Percentiles rank a stretch among this genome's conserved stretches.
These are phyloP conservation scores for Melanotaenia maccullochi DNA, from an alignment of 2,797 vertebrate species.

Conservation along the genomic window DNA sequence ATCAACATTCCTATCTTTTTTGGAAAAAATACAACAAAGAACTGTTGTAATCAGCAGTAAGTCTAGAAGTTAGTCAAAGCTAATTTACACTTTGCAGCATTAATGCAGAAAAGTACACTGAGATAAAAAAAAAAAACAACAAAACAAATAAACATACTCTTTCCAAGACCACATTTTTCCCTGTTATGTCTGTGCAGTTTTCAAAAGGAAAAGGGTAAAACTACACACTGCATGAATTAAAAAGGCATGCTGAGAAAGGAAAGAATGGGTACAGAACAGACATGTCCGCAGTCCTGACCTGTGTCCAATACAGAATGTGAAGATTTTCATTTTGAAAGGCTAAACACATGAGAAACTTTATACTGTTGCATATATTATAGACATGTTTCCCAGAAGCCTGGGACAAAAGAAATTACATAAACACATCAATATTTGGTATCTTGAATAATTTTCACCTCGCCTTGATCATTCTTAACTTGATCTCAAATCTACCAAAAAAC, in stretches of 20 bases:
- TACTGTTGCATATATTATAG: neutral
- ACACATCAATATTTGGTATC: neutral
- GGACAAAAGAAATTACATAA: neutral
- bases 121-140: neutral
- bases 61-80: neutral
- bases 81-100: neutral
- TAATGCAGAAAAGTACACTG: neutral
- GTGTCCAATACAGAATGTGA: too few relatives aligned
- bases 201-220: neutral
- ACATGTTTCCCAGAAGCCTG: neutral
- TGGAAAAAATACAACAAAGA: neutral
- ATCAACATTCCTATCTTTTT: neutral
- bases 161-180: neutral
- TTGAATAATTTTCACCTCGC: neutral
- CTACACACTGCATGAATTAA: too few relatives aligned
- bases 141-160: too few relatives aligned
- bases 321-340: too few relatives aligned
- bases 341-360: neutral
- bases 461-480: too few relatives aligned
- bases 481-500: too few relatives aligned
- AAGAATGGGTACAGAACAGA: too few relatives aligned
- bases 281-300: too few relatives aligned
- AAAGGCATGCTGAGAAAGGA: too few relatives aligned
- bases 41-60: neutral
- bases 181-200: neutral